Base-by-base conservation (phyloP, 2,888 invertebrate species). In the Eurytoma californica region DNA sequence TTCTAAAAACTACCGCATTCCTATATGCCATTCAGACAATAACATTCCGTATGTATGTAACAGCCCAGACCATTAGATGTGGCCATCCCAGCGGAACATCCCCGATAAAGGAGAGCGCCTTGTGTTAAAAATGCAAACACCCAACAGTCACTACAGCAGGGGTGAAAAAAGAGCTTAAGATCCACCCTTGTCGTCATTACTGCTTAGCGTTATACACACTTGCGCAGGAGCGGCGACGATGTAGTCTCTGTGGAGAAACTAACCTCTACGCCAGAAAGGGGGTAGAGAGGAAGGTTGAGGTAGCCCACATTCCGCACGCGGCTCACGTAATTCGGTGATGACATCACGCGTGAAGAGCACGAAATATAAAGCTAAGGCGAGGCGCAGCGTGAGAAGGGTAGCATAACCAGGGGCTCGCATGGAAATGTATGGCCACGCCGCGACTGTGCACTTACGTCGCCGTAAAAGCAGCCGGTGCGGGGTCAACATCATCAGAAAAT, bases 261-360 rank as follows among this genome's bases (percentile, higher is more conserved):
- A 39, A 65, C 51, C 18, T 30, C 30, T 39, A 24, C 14, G 20
- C 18, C n/a, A 51, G 53, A 53, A 58, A 24, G 24, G 20, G 58
- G 16, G 39, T 51, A 49, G 28, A 28, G 67, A 57, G 20, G 73
- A n/a, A 39, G 12, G 16, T 30, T 61, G 18, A 18, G 65, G 63
- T 39, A 18, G n/a, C 77, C 72, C 76, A 80, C 70, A 85, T 86
- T 86, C 72, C 68, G 82, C 82, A 90, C 83, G 80, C 89, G 80
- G 77, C 87, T 87, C 90, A 90, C 90, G 90, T 90, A 89, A 88
- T 88, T 84, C 87, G 82, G 87, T 88, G 90, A 90, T 88, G 90
- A 89, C 87, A 88, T 90, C 90, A 90, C 90, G 89, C 89, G 86
- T 89, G 87, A 88, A 87, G 85, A 86, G 86, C 86, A 84, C 86